Evolutionary conservation across 2,888 invertebrate species (phyloP).

Genomic region (Orgyia antiqua): DNA sequence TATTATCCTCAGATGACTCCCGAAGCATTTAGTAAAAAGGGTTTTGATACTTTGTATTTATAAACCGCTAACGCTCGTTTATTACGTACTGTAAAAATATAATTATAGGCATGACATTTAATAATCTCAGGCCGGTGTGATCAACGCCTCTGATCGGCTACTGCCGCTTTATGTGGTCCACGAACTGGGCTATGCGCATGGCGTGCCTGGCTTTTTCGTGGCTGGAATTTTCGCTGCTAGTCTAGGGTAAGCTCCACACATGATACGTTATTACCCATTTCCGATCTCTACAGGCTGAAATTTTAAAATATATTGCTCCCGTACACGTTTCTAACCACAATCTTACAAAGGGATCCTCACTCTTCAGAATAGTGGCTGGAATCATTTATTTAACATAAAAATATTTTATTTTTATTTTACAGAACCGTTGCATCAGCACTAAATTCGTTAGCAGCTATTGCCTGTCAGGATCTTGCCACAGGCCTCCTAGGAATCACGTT

Average conservation of each 20-base stretch:
- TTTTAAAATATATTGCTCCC: too few species aligned
- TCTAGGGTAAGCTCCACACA: slow-evolving; percentile 86
- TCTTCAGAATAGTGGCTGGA: too few species aligned
- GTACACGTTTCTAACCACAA: too few species aligned
- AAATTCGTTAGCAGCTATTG: slow-evolving; percentile 94
- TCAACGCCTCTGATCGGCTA: slow-evolving; percentile 87
- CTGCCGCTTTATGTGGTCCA: slow-evolving; percentile 94
- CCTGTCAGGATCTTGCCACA: slow-evolving; percentile 90
- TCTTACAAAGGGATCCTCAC: too few species aligned
- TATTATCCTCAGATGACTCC: too few species aligned
- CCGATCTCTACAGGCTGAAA: not conserved
- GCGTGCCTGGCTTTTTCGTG: slow-evolving; percentile 94
- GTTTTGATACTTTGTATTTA: too few species aligned
- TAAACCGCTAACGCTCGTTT: too few species aligned
- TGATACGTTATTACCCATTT: not conserved
- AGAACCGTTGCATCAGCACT: slow-evolving; percentile 97
- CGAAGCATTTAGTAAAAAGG: too few species aligned
- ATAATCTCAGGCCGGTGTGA: slow-evolving; percentile 73
- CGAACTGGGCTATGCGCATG: slow-evolving; percentile 84
- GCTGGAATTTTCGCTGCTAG: slow-evolving; percentile 97
- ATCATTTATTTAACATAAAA: too few species aligned
- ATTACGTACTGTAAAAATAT: too few species aligned
- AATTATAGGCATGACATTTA: too few species aligned
- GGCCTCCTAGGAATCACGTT: slow-evolving; percentile 84
- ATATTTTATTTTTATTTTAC: too few species aligned